A percentile compares a stretch with the other conserved stretches of the same genome.
Evolutionary conservation across 2,888 invertebrate genomes (phyloP).

Genomic region (Athripsodes cinereus): DNA sequence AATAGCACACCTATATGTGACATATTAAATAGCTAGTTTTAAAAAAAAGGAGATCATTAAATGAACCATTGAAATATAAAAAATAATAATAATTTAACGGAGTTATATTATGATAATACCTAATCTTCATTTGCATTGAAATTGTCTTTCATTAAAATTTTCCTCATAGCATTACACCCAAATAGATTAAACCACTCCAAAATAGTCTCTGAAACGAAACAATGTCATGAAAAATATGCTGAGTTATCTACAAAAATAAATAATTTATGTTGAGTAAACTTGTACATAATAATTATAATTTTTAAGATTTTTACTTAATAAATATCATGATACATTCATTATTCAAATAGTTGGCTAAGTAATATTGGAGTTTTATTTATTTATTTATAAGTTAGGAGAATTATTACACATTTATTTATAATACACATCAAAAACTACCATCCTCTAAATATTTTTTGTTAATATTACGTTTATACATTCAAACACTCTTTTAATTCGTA

Average conservation of each 20-base stretch:
- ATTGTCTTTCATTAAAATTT: background rate
- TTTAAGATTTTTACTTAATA: background rate
- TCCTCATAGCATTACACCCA: constrained; percentile 6
- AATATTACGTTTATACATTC: constrained; percentile 3
- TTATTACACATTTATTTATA: constrained; percentile 1
- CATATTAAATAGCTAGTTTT: too few relatives aligned
- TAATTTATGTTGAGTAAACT: background rate
- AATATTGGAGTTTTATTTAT: constrained; percentile 15
- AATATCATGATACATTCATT: constrained; percentile 18
- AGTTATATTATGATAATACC: too few relatives aligned
- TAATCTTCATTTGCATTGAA: too few relatives aligned
- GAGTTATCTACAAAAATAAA: background rate
- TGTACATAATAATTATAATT: background rate
- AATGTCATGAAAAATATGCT: too few relatives aligned
- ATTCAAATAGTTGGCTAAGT: constrained; percentile 16
- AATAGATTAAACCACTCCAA: too few relatives aligned
- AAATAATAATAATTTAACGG: too few relatives aligned
- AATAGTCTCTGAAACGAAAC: too few relatives aligned
- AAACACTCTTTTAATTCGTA: constrained; percentile 12
- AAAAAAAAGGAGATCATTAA: too few relatives aligned
- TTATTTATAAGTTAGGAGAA: constrained; percentile 6
- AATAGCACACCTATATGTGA: too few relatives aligned
- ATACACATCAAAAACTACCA: background rate
- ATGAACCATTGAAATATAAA: too few relatives aligned
- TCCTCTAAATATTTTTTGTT: background rate